A percentile compares a stretch with the other conserved stretches of the same genome.
These are phyloP conservation scores for Ptychobarbus kaznakovi DNA, from an alignment of 2,797 vertebrate species.

Conservation along the genomic window DNA sequence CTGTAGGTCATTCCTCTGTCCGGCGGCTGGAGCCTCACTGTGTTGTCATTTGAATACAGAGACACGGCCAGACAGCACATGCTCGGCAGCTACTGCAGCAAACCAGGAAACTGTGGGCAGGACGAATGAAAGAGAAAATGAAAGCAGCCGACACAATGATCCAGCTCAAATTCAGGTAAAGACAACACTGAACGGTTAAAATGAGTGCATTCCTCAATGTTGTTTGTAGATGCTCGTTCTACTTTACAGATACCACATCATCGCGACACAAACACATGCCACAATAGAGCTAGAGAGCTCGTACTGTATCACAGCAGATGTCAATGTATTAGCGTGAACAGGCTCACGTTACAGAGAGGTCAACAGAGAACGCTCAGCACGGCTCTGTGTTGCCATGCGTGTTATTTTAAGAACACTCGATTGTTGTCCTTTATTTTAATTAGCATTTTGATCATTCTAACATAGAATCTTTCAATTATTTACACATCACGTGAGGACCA, in stretches of 20 bases:
- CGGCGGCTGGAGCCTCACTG: background rate
- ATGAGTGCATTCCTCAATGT: background rate
- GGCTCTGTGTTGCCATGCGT: background rate
- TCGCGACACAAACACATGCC: background rate
- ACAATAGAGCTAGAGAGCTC: background rate
- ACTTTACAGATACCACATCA: background rate
- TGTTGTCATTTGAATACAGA: constrained; percentile 36
- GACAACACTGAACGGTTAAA: background rate
- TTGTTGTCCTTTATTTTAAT: constrained; percentile 18
- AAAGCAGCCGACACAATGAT: constrained; percentile 70
- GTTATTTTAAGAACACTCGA: constrained; percentile 31
- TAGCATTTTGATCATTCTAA: constrained; percentile 2
- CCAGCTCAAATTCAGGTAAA: constrained; percentile 66
- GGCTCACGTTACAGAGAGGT: constrained; percentile 46
- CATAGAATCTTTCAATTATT: background rate
- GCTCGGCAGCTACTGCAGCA: constrained; percentile 43
- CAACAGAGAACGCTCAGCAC: background rate
- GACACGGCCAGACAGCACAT: constrained; percentile 33
- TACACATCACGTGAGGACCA: background rate
- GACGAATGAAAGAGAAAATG: constrained; percentile 76
- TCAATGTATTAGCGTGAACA: constrained; percentile 28
- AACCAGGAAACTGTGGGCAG: constrained; percentile 62
- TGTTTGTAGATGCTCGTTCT: background rate
- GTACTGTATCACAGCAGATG: constrained; percentile 27
- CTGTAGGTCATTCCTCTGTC: constrained; percentile 36